Evolutionary conservation across 2,113 vertebrate genomes (phyloP), one percentile per base, ranked within the genome.

Genomic region (Bungarus multicinctus): DNA sequence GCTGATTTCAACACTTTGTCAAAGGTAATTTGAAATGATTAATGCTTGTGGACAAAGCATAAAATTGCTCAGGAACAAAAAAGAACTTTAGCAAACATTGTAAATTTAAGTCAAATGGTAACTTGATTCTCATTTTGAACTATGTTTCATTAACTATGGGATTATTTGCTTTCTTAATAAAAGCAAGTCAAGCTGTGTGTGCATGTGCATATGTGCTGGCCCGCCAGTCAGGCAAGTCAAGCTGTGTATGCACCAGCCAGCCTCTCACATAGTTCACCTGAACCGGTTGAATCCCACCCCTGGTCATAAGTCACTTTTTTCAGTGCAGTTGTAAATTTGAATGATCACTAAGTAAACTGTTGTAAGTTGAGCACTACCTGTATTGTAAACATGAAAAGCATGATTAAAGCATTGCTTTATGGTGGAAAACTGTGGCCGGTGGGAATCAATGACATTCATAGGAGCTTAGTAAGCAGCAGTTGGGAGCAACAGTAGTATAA

Each of bases 1-100:
- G 99, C 99, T 94, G 99, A 99, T 97, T 99, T 99, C 93, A 99
- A 98, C 96, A 97, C 96, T 0, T 96, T 99, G 95, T 97, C 98
- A 87, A 99, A 99, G 98, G 99, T 99, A 98, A 98, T 86, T 0
- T 23, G 54, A 87, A 94, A 1, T 95, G 93, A 91, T 90, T 96
- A 93, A 90, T 92, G 0, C 60, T 93, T 94, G 43, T 18, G 89
- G 94, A 93, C 96, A 95, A 93, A 58, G 91, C 90, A 91, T n/a
- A 85, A 93, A 90, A 53, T 27, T 95, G 34, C 6, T 53, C 88
- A 88, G n/a, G 55, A 94, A 88, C 60, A 22, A 9, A 30, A 60
- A 27, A 90, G 34, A 93, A 81, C 18, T 25, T 92, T 27, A 47
- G 52, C 60, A 81, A 52, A 52, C 50, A 89, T 55, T 52, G 39